Base-by-base conservation (phyloP, 2,888 invertebrate species). In the Ormyrus labotus region DNA sequence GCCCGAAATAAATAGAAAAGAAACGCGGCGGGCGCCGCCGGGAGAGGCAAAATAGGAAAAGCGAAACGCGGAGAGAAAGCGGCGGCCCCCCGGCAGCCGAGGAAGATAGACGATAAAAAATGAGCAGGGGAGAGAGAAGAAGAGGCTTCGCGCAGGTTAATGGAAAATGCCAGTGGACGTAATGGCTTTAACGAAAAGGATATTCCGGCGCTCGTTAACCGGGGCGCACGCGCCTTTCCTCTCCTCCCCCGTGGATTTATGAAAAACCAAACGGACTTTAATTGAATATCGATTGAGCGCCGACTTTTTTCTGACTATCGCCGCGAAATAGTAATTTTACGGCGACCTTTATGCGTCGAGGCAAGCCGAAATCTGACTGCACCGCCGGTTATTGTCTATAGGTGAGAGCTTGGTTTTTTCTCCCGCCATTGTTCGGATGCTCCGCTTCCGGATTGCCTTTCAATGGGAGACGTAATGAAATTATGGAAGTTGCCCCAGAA, bases 131-230 rank as follows among this genome's bases (percentile, higher is more conserved):
- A 5, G 47, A 57, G 19, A 58, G n/a, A 45, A 45, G 57, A 72
- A 63, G 57, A 69, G 19, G 34, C 11, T 51, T 50, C 73, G 64
- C 10, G 68, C 64, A 73, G 57, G 73, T 74, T 79, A 74, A 78
- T 78, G 74, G 78, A 80, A 81, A 77, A 67, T 55, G 58, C 65
- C 81, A 65, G 61, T 58, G 68, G 68, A 70, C 69, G 68, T 74
- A 80, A 81, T 80, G 71, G 79, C 65, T 71, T 68, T 74, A 78
- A 78, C 70, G 71, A 74, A 81, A 80, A 78, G 67, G 65, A 74
- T 78, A 78, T 74, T 81, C 65, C 10, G 19, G 75, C 53, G 51
- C n/a, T 80, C 74, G 79, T 80, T 80, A 73, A 78, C 67, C 47
- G 47, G 48, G 6, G n/a, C 11, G 9, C 10, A 34, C 34, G 50